Conservation (phyloP, 92 coral and sea anemone species). For the Actinostola sp. region DNA sequence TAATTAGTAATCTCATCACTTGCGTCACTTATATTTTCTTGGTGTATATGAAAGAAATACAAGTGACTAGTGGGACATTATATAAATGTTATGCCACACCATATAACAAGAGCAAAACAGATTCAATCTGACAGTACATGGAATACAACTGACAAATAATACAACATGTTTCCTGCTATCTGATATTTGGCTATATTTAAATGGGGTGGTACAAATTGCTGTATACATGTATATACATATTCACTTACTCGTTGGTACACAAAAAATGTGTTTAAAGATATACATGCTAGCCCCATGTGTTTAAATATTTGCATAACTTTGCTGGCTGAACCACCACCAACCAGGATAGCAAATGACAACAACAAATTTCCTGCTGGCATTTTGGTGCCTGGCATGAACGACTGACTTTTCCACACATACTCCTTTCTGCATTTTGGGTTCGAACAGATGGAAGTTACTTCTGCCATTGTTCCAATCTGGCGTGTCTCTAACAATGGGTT, state of each 20-base stretch:
- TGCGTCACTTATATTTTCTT: no score
- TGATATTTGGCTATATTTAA: not conserved
- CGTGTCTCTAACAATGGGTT: no score
- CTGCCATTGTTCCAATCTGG: no score
- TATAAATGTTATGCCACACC: no score
- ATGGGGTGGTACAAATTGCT: not conserved
- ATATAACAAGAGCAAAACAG: not conserved
- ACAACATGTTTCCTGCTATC: not conserved
- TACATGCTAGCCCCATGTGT: conserved; percentile 64
- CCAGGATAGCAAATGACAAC: conserved; percentile 42
- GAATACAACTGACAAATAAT: no score
- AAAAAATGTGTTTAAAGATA: conserved; percentile 44
- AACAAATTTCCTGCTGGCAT: conserved; percentile 56
- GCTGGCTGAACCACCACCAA: conserved; percentile 54
- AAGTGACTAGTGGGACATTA: no score
- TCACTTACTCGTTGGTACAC: conserved; percentile 44
- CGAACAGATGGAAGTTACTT: no score
- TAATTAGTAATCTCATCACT: no score
- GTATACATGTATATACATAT: not conserved
- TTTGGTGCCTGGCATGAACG: no score
- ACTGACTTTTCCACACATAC: no score
- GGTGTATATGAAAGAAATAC: no score
- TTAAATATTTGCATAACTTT: conserved; percentile 38
- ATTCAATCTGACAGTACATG: not conserved
- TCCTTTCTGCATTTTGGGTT: no score